Evolutionary conservation across 1,140 invertebrate species (phyloP), one percentile per base, ranked within the genome.

Genomic region (Lepidurus arcticus): DNA sequence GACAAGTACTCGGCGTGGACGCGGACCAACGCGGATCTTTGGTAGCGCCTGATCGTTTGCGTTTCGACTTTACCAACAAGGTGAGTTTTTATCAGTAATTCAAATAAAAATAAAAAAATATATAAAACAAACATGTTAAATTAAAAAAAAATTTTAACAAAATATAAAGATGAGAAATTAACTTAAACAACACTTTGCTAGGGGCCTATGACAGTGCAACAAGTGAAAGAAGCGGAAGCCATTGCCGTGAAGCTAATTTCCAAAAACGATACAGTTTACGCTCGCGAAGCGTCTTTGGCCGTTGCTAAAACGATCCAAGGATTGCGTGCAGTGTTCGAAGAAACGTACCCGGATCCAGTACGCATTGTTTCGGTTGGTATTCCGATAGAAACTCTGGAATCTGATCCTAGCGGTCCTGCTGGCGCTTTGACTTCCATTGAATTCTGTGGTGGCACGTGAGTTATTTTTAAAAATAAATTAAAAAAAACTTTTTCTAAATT

Each of bases 261-360:
- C 77, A 88, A 90, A 76, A 95, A 98, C 85, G 89, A 92, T 80
- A 84, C 88, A 78, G 94, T 99, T 13, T 99, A 92, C 87, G 92
- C 96, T 16, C 96, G 96, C 86, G 92, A 97, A 81, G 90, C 94
- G n/a, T 87, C 88, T 65, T 87, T 99, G 65, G 88, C 88, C 74
- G 85, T 92, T 78, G 97, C 98, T 13, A 98, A 98, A 87, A 91
- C 91, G 78, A 95, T 99, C 80, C 91, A 94, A 81, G 98, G 98
- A 1, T 87, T 99, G 21, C 91, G 98, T 80, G 98, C 98, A 42
- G 97, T 99, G 85, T 99, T 99, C 87, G 97, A 97, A 86, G 98
- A 99, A 87, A 93, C 95, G 6, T 99, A 99, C 86, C 98, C 98
- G 0, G 98, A 99, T 88, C 98, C 98, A 34, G 98, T 99, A 1